Evolutionary conservation across 2,113 vertebrate genomes (phyloP).

Genomic region (Sceloporus tristichus): DNA sequence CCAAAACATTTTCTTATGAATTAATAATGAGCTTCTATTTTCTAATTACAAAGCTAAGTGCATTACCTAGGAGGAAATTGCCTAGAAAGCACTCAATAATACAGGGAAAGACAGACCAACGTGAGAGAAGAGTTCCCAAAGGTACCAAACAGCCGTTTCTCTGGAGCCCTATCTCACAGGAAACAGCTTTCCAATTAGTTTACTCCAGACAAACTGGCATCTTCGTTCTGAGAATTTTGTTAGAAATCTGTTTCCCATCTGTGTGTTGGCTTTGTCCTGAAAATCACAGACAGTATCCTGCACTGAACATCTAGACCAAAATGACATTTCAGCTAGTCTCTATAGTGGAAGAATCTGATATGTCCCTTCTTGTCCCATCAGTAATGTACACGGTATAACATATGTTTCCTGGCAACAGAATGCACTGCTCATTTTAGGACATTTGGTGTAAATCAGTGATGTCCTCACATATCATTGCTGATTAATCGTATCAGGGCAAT

Average conservation of each 20-base stretch:
- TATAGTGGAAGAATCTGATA: conserved; percentile 24
- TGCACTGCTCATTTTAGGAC: conserved; percentile 4
- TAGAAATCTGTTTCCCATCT: conserved; percentile 80
- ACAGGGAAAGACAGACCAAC: conserved; percentile 49
- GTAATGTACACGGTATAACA: conserved; percentile 3
- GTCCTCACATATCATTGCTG: background rate
- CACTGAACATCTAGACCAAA: conserved; percentile 62
- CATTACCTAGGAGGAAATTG: conserved; percentile 72
- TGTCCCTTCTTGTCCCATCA: conserved; percentile 38
- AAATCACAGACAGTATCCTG: conserved; percentile 61
- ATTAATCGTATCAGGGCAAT: background rate
- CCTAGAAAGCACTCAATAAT: conserved; percentile 71
- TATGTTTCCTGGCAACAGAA: conserved; percentile 18
- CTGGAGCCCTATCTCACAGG: conserved; percentile 75
- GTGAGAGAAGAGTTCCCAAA: conserved; percentile 60
- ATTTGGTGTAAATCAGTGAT: background rate
- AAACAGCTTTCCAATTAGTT: conserved; percentile 78
- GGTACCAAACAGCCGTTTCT: conserved; percentile 64
- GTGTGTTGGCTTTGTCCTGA: conserved; percentile 76
- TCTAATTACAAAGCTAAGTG: conserved; percentile 80
- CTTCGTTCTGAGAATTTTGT: conserved; percentile 73
- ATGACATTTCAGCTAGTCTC: conserved; percentile 50
- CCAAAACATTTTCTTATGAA: conserved; percentile 71
- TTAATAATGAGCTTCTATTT: conserved; percentile 79
- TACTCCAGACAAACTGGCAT: conserved; percentile 82